Base-by-base conservation (phyloP, 2,888 invertebrate species). In the Lasioglossum vierecki region DNA sequence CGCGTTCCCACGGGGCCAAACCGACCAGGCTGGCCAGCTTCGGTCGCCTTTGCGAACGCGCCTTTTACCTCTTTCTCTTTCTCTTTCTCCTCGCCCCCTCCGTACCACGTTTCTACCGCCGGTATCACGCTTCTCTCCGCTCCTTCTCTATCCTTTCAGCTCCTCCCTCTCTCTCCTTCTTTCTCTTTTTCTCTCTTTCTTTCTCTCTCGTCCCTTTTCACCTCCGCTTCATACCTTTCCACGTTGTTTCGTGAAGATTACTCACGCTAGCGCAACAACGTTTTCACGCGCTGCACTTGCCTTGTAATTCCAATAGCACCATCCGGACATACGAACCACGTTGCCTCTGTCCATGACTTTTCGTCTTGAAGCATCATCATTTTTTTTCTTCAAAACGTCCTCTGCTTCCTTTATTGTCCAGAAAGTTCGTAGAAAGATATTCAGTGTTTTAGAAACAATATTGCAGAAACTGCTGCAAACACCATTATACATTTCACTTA, bases 1-100 rank as follows among this genome's bases (percentile, higher is more conserved):
- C 94, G 94, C 94, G 93, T 94, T 94, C 94, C 94, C 94, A 94
- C 94, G 94, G 93, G 93, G 93, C 93, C 93, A 92, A 92, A 93
- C 90, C 91, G 89, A 92, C 91, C 90, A 86, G 88, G 86, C 92
- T 84, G 80, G 84, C 88, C 86, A 85, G 87, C 88, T 82, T 90
- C 87, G 91, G 91, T 90, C 88, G 85, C 90, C 89, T 91, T 91
- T 85, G 89, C 90, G 87, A 88, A 88, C 87, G 87, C 89, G 85
- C 88, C 82, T 88, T 88, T 88, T 86, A 85, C 86, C 88, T 84
- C 82, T 79, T 86, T 88, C 85, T 86, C 84, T 88, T 84, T 84
- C 88, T 87, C 86, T 81, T 53, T 75, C 83, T 83, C 79, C 74
- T 76, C 72, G 60, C 53, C 22, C 72, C 73, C 44, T 77, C 80